Evolutionary conservation across 2,797 vertebrate species (phyloP), one percentile per base, ranked within the genome.

Genomic region (Sciaenops ocellatus): DNA sequence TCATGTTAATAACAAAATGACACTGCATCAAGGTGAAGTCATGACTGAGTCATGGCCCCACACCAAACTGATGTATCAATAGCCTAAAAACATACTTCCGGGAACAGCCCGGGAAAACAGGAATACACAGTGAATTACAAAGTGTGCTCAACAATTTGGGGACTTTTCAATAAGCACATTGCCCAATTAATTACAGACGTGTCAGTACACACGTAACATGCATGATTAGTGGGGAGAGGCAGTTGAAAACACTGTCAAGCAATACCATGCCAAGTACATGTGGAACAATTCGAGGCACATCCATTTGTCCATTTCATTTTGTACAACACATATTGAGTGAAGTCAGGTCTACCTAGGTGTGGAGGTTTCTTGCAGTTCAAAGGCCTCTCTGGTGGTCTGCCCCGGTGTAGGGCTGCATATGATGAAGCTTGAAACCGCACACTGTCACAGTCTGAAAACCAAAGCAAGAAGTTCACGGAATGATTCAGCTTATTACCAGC

Each of bases 321-420:
- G 12, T 5, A 73, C 66, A 60, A 55, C 5, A 76, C 3, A 57
- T 7, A 63, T 2, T 18, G 48, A 46, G 1, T 3, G 8, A 67
- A 13, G 11, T 15, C 1, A 17, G 48, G 44, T 80, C 2, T 90
- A 99, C 98, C 98, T 10, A 98, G 88, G 67, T 92, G 97, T 62
- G 95, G 96, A 73, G 96, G 95, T 74, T 94, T 93, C 85, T 92
- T 96, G 87, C 93, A 96, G 87, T 95, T 97, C 54, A 96, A 95
- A 80, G 97, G 97, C 91, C 97, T 95, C 98, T 99, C 98, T 62
- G 98, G 98, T 89, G 98, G 97, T 94, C 98, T 96, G 89, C 98
- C 98, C 95, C 98, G 95, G 52, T 97, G 98, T 88, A 99, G 97
- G 88, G 98, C 96, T 93, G 98, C 98, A 94, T 98, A 98, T 76